phyloP scores from a whole-genome alignment of 1,140 invertebrate genomes.

The Adelges cooleyi region DNA sequence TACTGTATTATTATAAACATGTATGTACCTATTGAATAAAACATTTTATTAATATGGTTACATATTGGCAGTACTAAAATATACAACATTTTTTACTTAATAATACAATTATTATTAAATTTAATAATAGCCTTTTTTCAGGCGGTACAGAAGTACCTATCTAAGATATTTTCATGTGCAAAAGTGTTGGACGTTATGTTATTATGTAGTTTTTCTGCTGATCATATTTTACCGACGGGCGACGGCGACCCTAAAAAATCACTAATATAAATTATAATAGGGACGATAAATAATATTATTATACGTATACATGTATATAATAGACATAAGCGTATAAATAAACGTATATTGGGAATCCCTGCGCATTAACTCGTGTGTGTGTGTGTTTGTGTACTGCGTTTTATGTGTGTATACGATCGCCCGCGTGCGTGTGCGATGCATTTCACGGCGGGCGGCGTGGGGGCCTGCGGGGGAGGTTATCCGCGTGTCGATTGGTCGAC shows the following conservation, averaged over 20 bases:
- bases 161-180: too few relatives aligned
- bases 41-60: too few relatives aligned
- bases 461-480: conserved; percentile 23
- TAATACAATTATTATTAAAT: too few relatives aligned
- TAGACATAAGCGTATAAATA: not conserved
- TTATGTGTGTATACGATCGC: not conserved
- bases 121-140: too few relatives aligned
- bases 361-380: not conserved
- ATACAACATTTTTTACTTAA: too few relatives aligned
- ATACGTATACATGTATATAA: not conserved
- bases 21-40: too few relatives aligned
- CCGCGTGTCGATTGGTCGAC: conserved; percentile 23
- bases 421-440: not conserved
- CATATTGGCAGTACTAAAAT: too few relatives aligned
- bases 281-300: not conserved
- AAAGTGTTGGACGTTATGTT: too few relatives aligned
- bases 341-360: conserved; percentile 11
- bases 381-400: not conserved
- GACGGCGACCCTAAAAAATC: not conserved
- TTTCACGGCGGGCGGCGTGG: not conserved
- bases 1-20: too few relatives aligned
- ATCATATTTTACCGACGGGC: too few relatives aligned
- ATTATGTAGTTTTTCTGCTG: too few relatives aligned
- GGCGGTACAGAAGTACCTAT: too few relatives aligned
- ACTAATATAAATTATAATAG: not conserved